Percentiles rank a stretch among this genome's conserved stretches.
Conservation (phyloP, 30 jellyfish, hydroid and myxozoan species). For the Chrysaora quinquecirrha region DNA sequence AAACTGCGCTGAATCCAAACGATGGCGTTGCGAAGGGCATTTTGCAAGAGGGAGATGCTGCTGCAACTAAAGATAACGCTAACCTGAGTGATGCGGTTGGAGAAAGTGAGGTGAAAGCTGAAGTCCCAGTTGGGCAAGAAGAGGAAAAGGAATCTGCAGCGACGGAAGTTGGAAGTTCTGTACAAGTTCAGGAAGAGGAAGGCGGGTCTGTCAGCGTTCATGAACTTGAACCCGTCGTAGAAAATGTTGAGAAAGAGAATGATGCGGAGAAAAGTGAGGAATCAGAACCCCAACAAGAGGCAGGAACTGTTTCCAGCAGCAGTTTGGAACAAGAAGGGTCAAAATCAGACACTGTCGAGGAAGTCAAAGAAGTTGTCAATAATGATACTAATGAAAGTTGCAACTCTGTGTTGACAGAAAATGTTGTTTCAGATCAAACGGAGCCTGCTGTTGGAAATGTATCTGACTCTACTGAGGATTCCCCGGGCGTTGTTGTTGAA, state of each 20-base stretch:
- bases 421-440: no score
- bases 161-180: constrained; percentile 5
- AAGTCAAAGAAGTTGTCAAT: not conserved
- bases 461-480: no score
- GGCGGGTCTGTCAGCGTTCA: no score
- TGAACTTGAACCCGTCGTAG: not conserved
- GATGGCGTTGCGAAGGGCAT: not conserved
- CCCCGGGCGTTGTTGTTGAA: not conserved
- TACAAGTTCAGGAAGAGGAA: no score
- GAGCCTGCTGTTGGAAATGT: no score
- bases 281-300: no score
- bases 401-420: not conserved
- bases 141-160: not conserved
- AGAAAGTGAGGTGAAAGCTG: not conserved
- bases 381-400: not conserved
- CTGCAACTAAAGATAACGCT: no score
- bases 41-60: not conserved
- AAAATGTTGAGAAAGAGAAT: not conserved
- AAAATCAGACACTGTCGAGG: not conserved
- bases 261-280: no score
- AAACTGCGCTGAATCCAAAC: not conserved
- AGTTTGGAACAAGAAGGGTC: no score
- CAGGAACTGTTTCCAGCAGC: no score
- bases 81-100: not conserved
- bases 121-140: not conserved